These are phyloP conservation scores for Zonitis immaculata DNA, from an alignment of 2,888 invertebrate species.

Conservation along the genomic window DNA sequence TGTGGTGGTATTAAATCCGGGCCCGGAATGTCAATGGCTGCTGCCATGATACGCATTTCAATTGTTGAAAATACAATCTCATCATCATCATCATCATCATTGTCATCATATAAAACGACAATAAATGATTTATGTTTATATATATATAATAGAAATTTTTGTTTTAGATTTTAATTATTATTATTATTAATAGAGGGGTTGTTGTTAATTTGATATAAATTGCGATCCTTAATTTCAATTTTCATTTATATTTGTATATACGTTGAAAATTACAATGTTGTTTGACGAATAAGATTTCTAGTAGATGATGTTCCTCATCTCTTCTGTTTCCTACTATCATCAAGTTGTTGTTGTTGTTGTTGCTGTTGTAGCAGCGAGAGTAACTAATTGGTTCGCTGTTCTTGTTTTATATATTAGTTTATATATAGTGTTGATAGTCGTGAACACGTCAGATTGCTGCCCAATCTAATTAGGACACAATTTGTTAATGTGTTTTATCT, in stretches of 20 bases:
- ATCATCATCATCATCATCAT: background rate
- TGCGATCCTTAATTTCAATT: background rate
- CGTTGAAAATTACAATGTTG: background rate
- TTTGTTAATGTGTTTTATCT: conserved; percentile 52
- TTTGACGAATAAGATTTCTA: background rate
- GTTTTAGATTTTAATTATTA: background rate
- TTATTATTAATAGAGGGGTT: background rate
- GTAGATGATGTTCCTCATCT: conserved; percentile 26
- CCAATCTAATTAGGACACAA: conserved; percentile 51
- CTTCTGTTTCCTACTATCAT: conserved; percentile 12
- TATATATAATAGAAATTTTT: too few species aligned
- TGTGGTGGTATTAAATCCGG: conserved; percentile 41
- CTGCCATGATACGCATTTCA: conserved; percentile 47
- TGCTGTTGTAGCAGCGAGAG: conserved; percentile 2
- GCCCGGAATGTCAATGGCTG: conserved; percentile 46
- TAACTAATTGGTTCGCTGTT: conserved; percentile 43
- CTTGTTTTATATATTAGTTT: conserved; percentile 14
- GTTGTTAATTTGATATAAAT: background rate
- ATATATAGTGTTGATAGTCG: conserved; percentile 32
- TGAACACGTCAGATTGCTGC: conserved; percentile 50
- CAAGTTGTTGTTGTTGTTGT: conserved; percentile 30
- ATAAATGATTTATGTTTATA: conserved; percentile 1
- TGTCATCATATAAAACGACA: background rate
- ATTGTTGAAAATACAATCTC: conserved; percentile 36
- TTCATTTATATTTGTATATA: too few species aligned